Conservation (phyloP, 2,888 invertebrate genomes). For the Pterobdella sp. region DNA sequence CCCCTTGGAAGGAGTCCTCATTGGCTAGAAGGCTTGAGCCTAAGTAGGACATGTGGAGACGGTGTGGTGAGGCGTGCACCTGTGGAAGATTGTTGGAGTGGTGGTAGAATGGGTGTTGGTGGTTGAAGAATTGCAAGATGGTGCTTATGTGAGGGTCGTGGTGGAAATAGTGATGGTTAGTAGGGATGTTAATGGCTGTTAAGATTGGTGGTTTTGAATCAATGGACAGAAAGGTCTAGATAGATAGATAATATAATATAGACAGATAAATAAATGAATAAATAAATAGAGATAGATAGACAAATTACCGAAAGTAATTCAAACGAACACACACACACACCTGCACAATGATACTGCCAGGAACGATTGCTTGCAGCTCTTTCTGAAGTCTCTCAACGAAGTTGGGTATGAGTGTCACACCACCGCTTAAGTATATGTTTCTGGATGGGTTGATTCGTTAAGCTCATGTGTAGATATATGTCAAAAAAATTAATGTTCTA, state of each 20-base stretch:
- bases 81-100: no score
- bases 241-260: neutral
- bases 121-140: no score
- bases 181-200: no score
- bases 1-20: constrained; percentile 50
- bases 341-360: constrained; percentile 54
- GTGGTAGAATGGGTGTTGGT: no score
- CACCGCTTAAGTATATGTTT: constrained; percentile 57
- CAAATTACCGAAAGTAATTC: neutral
- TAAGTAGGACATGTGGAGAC: constrained; percentile 58
- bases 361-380: constrained; percentile 56
- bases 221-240: neutral
- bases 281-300: neutral
- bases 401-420: constrained; percentile 57
- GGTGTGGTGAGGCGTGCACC: constrained; percentile 57
- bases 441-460: constrained; percentile 41
- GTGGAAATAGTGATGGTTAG: no score
- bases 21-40: constrained; percentile 56
- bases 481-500: no score
- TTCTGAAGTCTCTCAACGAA: constrained; percentile 56
- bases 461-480: no score
- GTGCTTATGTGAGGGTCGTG: no score
- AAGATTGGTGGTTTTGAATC: no score
- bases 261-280: neutral
- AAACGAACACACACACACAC: constrained; percentile 41